These are phyloP conservation scores for Apostichopus parvimensis DNA, from an alignment of 35 echinoderm and acorn worm genomes.

Conservation along the genomic window DNA sequence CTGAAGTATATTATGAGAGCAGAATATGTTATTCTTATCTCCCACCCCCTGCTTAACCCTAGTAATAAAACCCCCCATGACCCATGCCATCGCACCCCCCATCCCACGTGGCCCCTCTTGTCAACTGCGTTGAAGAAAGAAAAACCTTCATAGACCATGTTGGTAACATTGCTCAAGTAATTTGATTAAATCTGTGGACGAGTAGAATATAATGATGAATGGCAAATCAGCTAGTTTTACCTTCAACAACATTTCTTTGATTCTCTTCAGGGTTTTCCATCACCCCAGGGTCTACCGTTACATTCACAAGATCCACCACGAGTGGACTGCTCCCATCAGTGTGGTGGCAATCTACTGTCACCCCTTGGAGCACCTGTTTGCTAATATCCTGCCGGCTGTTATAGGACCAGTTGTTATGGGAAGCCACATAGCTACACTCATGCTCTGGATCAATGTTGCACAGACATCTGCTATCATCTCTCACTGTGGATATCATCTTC, in stretches of 20 bases:
- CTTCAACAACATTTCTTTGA: not conserved
- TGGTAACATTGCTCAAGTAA: too few species aligned
- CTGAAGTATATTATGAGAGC: too few species aligned
- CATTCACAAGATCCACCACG: conserved; percentile 94
- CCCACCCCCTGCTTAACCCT: too few species aligned
- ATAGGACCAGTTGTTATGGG: conserved; percentile 87
- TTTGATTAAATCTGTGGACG: too few species aligned
- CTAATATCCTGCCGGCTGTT: conserved; percentile 66
- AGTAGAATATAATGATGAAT: too few species aligned
- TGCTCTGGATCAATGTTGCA: conserved; percentile 76
- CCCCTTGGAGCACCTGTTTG: conserved; percentile 78
- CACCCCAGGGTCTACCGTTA: conserved; percentile 79
- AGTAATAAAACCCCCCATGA: too few species aligned
- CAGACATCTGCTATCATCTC: conserved; percentile 68
- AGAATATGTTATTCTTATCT: too few species aligned
- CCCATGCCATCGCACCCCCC: too few species aligned
- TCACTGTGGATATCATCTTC: conserved; percentile 94
- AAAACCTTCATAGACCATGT: too few species aligned
- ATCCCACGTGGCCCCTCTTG: too few species aligned
- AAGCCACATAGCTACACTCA: conserved; percentile 72
- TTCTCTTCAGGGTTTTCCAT: conserved; percentile 73
- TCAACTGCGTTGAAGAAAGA: too few species aligned
- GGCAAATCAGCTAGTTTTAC: too few species aligned
- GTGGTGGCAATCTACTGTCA: conserved; percentile 81
- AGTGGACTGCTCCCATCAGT: conserved; percentile 94